Evolutionary conservation across 2,888 invertebrate genomes (phyloP).

Genomic region (Oscheius onirici): DNA sequence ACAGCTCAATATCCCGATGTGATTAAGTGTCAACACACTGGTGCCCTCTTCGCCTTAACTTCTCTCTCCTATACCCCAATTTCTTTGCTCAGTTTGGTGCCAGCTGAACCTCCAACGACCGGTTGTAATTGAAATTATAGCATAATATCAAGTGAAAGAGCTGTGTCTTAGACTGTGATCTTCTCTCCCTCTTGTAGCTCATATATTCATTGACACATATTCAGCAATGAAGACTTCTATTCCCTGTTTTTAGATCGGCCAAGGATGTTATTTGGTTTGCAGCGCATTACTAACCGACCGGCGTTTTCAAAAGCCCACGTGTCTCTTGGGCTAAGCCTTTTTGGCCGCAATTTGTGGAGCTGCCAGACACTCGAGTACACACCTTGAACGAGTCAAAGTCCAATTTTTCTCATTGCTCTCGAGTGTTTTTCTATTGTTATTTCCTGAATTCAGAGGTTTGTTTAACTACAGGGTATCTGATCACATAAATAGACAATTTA

Average conservation of each 20-base stretch:
- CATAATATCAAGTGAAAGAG: slow-evolving; percentile 23
- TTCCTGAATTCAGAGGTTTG: too few relatives aligned
- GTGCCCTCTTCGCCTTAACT: background rate
- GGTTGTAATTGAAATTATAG: slow-evolving; percentile 11
- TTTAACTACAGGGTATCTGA: too few relatives aligned
- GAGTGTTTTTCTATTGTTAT: too few relatives aligned
- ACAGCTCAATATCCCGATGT: slow-evolving; percentile 28
- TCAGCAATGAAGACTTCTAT: slow-evolving; percentile 28
- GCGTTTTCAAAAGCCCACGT: slow-evolving; percentile 19
- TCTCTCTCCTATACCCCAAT: background rate
- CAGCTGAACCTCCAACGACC: slow-evolving; percentile 21
- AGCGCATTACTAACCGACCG: slow-evolving; percentile 7
- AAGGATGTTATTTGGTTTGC: slow-evolving; percentile 17
- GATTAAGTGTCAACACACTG: background rate
- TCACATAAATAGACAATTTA: too few relatives aligned
- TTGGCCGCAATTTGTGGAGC: too few relatives aligned
- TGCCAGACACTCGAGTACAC: too few relatives aligned
- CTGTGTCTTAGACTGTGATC: slow-evolving; percentile 20
- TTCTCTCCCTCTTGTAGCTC: background rate
- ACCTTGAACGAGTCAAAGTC: too few relatives aligned
- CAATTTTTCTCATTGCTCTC: too few relatives aligned
- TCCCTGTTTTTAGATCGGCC: background rate
- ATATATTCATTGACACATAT: background rate
- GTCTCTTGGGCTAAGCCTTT: background rate
- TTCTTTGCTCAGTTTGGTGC: slow-evolving; percentile 25